phyloP scores from a whole-genome alignment of 2,797 vertebrate species.

The Macroramphosus scolopax region DNA sequence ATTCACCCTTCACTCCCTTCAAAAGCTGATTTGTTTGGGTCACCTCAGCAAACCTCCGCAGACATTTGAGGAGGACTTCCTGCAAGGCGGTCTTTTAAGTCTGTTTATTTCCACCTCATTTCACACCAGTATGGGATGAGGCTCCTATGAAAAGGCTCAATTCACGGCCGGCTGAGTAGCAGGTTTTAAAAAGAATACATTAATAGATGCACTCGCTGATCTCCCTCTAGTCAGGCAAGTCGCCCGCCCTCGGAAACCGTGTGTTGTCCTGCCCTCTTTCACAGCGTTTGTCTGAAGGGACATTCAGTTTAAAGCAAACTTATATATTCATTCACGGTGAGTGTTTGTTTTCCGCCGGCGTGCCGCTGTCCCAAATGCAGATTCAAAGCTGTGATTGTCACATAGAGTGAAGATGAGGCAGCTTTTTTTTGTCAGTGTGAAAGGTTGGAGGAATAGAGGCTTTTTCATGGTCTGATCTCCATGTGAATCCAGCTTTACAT shows the following conservation, averaged over 20 bases:
- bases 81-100: constrained; percentile 68
- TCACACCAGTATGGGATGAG: constrained; percentile 72
- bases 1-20: constrained; percentile 71
- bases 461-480: constrained; percentile 67
- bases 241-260: constrained; percentile 33
- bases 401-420: constrained; percentile 53
- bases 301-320: constrained; percentile 46
- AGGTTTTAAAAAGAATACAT: constrained; percentile 74
- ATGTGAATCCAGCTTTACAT: constrained; percentile 63
- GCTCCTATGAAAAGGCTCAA: constrained; percentile 64
- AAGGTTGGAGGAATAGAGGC: constrained; percentile 56
- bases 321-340: constrained; percentile 62
- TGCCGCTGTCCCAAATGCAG: constrained; percentile 54
- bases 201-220: constrained; percentile 58
- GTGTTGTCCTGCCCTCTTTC: constrained; percentile 44
- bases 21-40: constrained; percentile 75
- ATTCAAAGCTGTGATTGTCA: constrained; percentile 49
- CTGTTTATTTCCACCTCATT: constrained; percentile 76
- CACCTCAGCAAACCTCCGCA: constrained; percentile 66
- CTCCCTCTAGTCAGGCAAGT: constrained; percentile 46
- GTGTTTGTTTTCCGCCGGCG: constrained; percentile 63
- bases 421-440: constrained; percentile 65
- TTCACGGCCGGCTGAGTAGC: constrained; percentile 67
- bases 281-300: constrained; percentile 30
- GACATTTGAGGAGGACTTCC: constrained; percentile 60